Evolutionary conservation across 2,888 invertebrate genomes (phyloP), one percentile per base, ranked within the genome.

Genomic region (Drosophila monieri): DNA sequence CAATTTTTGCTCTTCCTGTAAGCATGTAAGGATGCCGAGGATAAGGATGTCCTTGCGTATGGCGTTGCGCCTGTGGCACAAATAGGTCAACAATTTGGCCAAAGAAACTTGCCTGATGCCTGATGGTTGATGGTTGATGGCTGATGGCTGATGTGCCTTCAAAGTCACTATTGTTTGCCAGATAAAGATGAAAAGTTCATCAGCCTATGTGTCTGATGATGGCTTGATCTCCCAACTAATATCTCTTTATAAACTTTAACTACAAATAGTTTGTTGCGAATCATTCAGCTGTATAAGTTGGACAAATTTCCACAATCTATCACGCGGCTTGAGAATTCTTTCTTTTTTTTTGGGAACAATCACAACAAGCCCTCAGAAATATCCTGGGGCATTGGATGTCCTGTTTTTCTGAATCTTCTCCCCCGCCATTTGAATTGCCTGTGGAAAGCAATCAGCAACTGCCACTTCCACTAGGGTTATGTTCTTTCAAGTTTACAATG

Each of bases 31-130:
- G 35, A 35, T n/a, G n/a, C 35, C n/a, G n/a, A 6, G 35, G 35
- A 6, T 35, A 35, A 35, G 39, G 39, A 41, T 41, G 65, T 69
- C 30, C 47, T 74, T 47, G 74, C 66, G 57, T 69, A 74, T 68
- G 62, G 55, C 44, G 57, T 27, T 67, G 69, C 60, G 80, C 76
- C 71, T 58, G 41, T 56, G 78, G 77, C 78, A 61, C 64, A 73
- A 72, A 60, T 74, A 74, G 69, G 64, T 74, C 74, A 78, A 77
- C 74, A 77, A 18, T 41, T 41, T 18, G 39, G 39, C 15, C 8
- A 15, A 1, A 41, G 39, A 35, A 35, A 35, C 32, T 32, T 9
- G 32, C 21, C 21, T 23, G n/a, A 6, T n/a, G 6, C 35, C 6
- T n/a, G 14, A 35, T 35, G 39, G 39, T 6, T 15, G 39, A 23